Evolutionary conservation across 2,888 invertebrate species (phyloP).

Genomic region (Acleris sparsana): DNA sequence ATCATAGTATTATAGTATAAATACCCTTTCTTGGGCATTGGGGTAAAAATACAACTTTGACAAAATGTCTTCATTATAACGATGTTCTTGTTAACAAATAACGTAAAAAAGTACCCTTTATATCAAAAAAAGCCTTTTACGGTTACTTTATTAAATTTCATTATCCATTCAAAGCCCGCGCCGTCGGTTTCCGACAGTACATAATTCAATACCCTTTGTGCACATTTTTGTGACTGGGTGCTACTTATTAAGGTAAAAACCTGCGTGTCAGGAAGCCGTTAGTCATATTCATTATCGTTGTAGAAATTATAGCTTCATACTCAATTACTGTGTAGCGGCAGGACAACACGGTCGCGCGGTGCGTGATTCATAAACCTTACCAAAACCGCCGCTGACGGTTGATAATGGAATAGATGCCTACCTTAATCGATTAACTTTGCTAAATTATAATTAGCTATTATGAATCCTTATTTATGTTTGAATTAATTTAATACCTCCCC

Average conservation of each 20-base stretch:
- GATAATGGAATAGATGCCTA: constrained; percentile 56
- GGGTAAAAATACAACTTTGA: too few relatives aligned
- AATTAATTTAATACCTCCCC: too few relatives aligned
- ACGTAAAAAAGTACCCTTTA: neutral
- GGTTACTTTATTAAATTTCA: constrained; percentile 41
- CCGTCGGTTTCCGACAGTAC: constrained; percentile 52
- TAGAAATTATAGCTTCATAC: constrained; percentile 75
- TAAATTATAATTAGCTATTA: constrained; percentile 49
- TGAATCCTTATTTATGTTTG: constrained; percentile 38
- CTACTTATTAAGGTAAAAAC: constrained; percentile 72
- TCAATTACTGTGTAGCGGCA: constrained; percentile 66
- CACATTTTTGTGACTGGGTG: constrained; percentile 59
- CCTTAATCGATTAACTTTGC: constrained; percentile 52
- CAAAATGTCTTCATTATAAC: too few relatives aligned
- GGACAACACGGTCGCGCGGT: constrained; percentile 51
- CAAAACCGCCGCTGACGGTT: constrained; percentile 52
- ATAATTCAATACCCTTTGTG: constrained; percentile 67
- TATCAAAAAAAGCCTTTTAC: constrained; percentile 13
- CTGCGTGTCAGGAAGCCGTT: constrained; percentile 73
- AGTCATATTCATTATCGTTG: constrained; percentile 76
- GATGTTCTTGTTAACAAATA: neutral
- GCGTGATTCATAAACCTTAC: constrained; percentile 69
- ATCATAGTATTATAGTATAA: too few relatives aligned
- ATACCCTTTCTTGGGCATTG: too few relatives aligned
- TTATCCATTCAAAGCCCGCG: constrained; percentile 44